phyloP scores from a whole-genome alignment of 2,888 invertebrate species.

The Hedychridium roseum region DNA sequence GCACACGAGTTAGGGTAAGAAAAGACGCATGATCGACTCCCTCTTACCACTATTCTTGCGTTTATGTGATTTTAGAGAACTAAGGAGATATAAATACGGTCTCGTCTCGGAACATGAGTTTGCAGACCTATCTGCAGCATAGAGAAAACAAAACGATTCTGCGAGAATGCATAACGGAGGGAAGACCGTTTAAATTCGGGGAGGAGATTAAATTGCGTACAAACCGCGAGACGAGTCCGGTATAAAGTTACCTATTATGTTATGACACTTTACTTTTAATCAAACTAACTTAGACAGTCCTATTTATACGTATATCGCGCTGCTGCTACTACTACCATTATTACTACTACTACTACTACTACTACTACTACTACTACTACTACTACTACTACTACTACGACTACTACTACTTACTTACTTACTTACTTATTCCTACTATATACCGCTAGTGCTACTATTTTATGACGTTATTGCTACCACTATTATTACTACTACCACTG shows the following conservation, averaged over 20 bases:
- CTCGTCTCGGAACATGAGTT: slow-evolving; percentile 36
- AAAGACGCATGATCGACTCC: too few species aligned
- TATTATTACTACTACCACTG: slow-evolving; percentile 27
- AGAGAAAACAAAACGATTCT: too few species aligned
- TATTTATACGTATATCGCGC: slow-evolving; percentile 53
- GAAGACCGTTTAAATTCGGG: too few species aligned
- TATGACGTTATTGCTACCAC: slow-evolving; percentile 25
- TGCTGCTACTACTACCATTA: slow-evolving; percentile 42
- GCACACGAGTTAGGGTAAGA: too few species aligned
- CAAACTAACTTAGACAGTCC: slow-evolving; percentile 53
- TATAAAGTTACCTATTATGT: slow-evolving; percentile 60
- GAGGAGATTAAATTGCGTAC: too few species aligned
- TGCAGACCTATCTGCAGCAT: too few species aligned
- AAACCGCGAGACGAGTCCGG: slow-evolving; percentile 42
- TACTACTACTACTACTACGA: slow-evolving; percentile 14
- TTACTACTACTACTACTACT: slow-evolving; percentile 33
- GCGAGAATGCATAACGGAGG: too few species aligned
- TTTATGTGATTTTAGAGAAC: slow-evolving; percentile 60
- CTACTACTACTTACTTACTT: not conserved
- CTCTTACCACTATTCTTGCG: slow-evolving; percentile 49
- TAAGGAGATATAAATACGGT: slow-evolving; percentile 48
- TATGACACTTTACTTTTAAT: slow-evolving; percentile 56
- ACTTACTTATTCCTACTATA: slow-evolving; percentile 18
- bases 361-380: slow-evolving; percentile 28
- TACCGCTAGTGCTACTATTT: slow-evolving; percentile 27